Evolutionary conservation across 2,797 vertebrate genomes (phyloP), one percentile per base, ranked within the genome.

Genomic region (Halcyon chelicuti): DNA sequence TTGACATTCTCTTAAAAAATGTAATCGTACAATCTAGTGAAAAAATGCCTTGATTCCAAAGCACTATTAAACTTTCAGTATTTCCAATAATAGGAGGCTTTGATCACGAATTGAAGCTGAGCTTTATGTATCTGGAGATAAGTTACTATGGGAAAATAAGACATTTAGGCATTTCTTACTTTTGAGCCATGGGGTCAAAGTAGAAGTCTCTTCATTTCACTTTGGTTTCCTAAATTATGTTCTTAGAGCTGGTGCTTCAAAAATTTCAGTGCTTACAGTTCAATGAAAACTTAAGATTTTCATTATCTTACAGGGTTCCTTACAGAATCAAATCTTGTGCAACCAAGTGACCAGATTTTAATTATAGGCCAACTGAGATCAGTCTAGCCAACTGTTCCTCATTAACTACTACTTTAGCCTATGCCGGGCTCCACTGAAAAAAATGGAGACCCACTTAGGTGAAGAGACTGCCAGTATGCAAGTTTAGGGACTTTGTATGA

Each of bases 191-290:
- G 7, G 7, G 2, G 9, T 39, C 39, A 76, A 58, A 90, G 58
- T 5, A 40, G 18, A 51, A 76, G 68, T 83, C 60, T 68, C 10
- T 21, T 65, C 44, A 14, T 81, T 76, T 71, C 21, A 47, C 10
- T 63, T 84, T 0, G 0, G 2, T 11, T 60, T 87, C 14, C 20
- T 80, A 63, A 58, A 63, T 55, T 77, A 16, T 10, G 1, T 17
- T 67, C 88, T 85, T 75, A 70, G 28, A 79, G 14, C 5, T 31
- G 4, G 23, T 54, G 28, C 2, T 68, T 85, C 18, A 63, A 52
- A 83, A 46, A 39, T 60, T 81, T 67, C 35, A 10, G 9, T 75
- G 18, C 8, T 49, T 47, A 28, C 10, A 33, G 26, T 26, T 85
- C 20, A 72, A 11, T 19, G 18, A 51, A 72, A 78, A 62, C 9